A percentile compares a stretch with the other conserved stretches of the same genome.
Evolutionary conservation across 1,140 invertebrate species (phyloP).

Genomic region (Drosophila insularis): DNA sequence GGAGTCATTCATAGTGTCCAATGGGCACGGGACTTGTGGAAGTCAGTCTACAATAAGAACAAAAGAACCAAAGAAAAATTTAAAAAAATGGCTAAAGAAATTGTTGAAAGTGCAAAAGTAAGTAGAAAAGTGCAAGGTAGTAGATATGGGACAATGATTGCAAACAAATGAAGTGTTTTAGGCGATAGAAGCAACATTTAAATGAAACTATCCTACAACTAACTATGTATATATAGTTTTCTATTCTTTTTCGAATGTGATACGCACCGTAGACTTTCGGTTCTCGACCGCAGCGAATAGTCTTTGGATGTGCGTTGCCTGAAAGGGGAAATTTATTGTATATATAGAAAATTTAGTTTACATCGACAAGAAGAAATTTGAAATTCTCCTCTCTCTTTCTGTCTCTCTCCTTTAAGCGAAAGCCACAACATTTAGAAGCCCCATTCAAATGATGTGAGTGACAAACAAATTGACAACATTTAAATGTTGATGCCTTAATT

Average conservation of each 20-base stretch:
- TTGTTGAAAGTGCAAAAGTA: constrained; percentile 2
- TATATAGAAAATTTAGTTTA: constrained; percentile 49
- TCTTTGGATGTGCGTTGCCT: constrained; percentile 86
- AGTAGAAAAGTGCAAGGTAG: background rate
- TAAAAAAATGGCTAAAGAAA: constrained; percentile 17
- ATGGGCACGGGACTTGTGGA: constrained; percentile 75
- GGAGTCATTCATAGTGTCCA: constrained; percentile 72
- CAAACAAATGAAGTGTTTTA: constrained; percentile 18
- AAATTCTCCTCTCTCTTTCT: background rate
- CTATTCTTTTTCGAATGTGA: constrained; percentile 35
- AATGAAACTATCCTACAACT: constrained; percentile 26
- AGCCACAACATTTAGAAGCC: constrained; percentile 28
- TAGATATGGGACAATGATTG: constrained; percentile 20
- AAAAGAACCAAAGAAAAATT: constrained; percentile 17
- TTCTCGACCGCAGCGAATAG: constrained; percentile 88
- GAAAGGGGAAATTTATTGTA: constrained; percentile 57
- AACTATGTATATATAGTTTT: background rate
- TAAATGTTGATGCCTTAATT: constrained; percentile 22
- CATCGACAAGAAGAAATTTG: constrained; percentile 27
- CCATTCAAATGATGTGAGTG: constrained; percentile 24
- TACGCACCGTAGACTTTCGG: constrained; percentile 91
- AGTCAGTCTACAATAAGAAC: constrained; percentile 67
- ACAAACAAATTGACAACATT: constrained; percentile 44
- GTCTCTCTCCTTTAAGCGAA: constrained; percentile 1
- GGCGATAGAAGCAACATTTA: constrained; percentile 29